These are phyloP conservation scores for Pyrrhosoma nymphula DNA, from an alignment of 2,888 invertebrate genomes.

Conservation along the genomic window DNA sequence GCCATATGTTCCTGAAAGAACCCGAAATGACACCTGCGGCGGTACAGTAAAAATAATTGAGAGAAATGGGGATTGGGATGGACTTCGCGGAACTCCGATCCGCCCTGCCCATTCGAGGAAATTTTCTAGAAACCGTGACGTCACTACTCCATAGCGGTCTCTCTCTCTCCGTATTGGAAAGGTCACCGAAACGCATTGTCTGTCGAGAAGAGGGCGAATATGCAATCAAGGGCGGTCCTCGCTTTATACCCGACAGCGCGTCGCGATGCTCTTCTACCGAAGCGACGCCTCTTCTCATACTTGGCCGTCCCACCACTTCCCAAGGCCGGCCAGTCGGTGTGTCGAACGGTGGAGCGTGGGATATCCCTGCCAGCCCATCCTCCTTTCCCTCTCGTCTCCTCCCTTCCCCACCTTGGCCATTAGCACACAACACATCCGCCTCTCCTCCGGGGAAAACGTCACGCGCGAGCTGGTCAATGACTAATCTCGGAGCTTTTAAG, in stretches of 20 bases:
- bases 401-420: background rate
- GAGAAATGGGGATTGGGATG: background rate
- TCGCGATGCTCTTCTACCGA: background rate
- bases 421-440: slow-evolving; percentile 19
- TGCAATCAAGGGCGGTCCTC: slow-evolving; percentile 35
- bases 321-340: slow-evolving; percentile 7
- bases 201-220: background rate
- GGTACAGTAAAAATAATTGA: background rate
- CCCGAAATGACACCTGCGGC: background rate
- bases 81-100: background rate
- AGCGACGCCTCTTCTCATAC: background rate
- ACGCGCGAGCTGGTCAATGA: slow-evolving; percentile 32
- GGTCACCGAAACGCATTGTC: background rate
- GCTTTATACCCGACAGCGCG: background rate
- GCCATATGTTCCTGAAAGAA: background rate
- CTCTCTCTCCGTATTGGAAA: background rate
- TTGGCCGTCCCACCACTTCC: background rate
- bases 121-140: background rate
- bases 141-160: background rate
- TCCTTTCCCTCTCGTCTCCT: background rate
- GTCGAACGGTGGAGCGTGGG: background rate
- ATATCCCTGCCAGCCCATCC: background rate
- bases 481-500: background rate
- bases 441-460: slow-evolving; percentile 17
- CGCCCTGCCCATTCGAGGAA: background rate